Conservation (phyloP, 2,888 invertebrate genomes). For the Prionchulus punctatus region DNA sequence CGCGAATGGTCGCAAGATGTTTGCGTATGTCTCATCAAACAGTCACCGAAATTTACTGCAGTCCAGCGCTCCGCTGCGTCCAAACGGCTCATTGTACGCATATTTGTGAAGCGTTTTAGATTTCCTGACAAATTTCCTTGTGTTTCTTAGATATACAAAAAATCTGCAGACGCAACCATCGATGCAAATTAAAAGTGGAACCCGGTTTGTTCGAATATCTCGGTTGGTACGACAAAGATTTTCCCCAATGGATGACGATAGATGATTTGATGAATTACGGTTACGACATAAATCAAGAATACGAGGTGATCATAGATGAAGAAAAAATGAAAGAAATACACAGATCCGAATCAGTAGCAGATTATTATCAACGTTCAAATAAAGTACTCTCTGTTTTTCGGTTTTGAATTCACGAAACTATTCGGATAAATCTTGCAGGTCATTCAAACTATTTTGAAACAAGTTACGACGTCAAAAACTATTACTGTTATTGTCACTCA, state of each 20-base stretch:
- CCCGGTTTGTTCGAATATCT: conserved; percentile 5
- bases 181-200: too few relatives aligned
- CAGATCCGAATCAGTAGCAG: background rate
- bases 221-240: conserved; percentile 1
- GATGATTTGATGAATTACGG: background rate
- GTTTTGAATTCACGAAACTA: too few relatives aligned
- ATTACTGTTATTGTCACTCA: too few relatives aligned
- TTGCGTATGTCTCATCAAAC: background rate
- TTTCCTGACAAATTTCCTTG: too few relatives aligned
- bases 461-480: too few relatives aligned
- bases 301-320: background rate
- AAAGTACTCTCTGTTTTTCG: too few relatives aligned
- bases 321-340: background rate
- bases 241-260: background rate
- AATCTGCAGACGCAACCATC: too few relatives aligned
- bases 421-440: too few relatives aligned
- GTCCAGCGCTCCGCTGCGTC: conserved; percentile 1
- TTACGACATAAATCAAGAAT: background rate
- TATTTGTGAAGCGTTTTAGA: too few relatives aligned
- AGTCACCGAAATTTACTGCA: background rate
- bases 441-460: too few relatives aligned
- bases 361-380: background rate
- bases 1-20: background rate
- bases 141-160: too few relatives aligned
- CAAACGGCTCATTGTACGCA: background rate